Conservation (phyloP, 2,797 vertebrate species). For the Acipenser oxyrinchus region DNA sequence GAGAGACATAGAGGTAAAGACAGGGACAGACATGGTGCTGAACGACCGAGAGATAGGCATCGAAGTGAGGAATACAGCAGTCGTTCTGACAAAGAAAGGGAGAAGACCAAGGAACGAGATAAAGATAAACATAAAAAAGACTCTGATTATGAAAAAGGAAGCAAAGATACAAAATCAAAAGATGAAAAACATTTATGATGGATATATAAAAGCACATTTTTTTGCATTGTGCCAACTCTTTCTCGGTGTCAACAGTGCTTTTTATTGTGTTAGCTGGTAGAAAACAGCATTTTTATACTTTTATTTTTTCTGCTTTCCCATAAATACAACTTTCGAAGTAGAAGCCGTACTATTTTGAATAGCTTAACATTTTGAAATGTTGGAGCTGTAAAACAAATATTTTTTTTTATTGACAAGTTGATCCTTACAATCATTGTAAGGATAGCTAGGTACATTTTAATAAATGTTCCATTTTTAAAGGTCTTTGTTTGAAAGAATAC, state of each 20-base stretch:
- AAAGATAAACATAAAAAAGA: constrained; percentile 74
- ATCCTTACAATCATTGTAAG: no score
- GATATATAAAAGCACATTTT: background rate
- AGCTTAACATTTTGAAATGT: background rate
- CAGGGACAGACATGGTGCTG: constrained; percentile 53
- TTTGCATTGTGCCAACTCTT: constrained; percentile 1
- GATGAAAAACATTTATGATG: constrained; percentile 52
- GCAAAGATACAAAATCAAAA: constrained; percentile 43
- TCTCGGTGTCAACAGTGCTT: constrained; percentile 3
- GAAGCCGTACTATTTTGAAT: no score
- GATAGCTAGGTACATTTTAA: no score
- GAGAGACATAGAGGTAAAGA: constrained; percentile 65
- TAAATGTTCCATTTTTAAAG: no score
- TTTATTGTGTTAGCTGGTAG: background rate
- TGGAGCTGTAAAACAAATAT: background rate
- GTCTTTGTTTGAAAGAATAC: no score
- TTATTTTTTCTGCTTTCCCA: background rate
- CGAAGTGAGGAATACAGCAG: constrained; percentile 68
- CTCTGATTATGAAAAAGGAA: constrained; percentile 62
- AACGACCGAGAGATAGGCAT: constrained; percentile 59
- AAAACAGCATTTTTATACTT: background rate
- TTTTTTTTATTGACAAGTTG: no score
- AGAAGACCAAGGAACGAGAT: constrained; percentile 57
- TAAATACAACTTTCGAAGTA: background rate
- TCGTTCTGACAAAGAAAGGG: constrained; percentile 55